Percentiles rank a stretch among this genome's conserved stretches.
phyloP scores from a whole-genome alignment of 2,113 vertebrate genomes.

The Oplegnathus fasciatus region DNA sequence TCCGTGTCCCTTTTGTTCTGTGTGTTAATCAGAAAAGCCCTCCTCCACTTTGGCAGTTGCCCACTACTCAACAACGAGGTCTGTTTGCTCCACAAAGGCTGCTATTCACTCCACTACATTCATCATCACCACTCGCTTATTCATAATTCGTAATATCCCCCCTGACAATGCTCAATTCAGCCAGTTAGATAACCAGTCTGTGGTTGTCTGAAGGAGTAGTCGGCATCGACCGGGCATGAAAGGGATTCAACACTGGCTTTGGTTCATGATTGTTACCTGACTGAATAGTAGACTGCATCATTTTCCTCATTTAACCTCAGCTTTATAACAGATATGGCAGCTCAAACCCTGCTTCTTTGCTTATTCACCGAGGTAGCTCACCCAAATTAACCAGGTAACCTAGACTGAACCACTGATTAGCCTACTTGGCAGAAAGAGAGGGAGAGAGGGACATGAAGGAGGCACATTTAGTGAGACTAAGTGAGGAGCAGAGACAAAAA shows the following conservation, averaged over 20 bases:
- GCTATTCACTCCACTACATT: constrained; percentile 73
- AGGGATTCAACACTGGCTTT: constrained; percentile 37
- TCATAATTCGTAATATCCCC: constrained; percentile 73
- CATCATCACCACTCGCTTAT: constrained; percentile 69
- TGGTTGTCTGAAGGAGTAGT: constrained; percentile 46
- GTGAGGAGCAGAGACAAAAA: constrained; percentile 9
- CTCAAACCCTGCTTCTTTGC: neutral
- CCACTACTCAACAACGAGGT: constrained; percentile 64
- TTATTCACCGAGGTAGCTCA: neutral
- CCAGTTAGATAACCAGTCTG: constrained; percentile 60
- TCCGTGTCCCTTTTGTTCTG: constrained; percentile 40
- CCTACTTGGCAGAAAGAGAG: constrained; percentile 37
- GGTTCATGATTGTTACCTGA: constrained; percentile 45
- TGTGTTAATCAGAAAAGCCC: constrained; percentile 48
- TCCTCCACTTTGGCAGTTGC: constrained; percentile 50
- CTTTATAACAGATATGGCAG: constrained; percentile 17
- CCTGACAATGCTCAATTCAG: constrained; percentile 72
- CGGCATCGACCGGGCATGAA: constrained; percentile 28
- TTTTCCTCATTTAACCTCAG: constrained; percentile 37
- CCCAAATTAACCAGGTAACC: constrained; percentile 40
- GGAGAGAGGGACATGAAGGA: neutral
- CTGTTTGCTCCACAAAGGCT: constrained; percentile 71
- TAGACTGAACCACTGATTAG: constrained; percentile 41
- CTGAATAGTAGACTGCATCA: constrained; percentile 14
- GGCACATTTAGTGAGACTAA: constrained; percentile 25